phyloP scores from a whole-genome alignment of 2,113 vertebrate genomes.

The Sinocyclocheilus anophthalmus region DNA sequence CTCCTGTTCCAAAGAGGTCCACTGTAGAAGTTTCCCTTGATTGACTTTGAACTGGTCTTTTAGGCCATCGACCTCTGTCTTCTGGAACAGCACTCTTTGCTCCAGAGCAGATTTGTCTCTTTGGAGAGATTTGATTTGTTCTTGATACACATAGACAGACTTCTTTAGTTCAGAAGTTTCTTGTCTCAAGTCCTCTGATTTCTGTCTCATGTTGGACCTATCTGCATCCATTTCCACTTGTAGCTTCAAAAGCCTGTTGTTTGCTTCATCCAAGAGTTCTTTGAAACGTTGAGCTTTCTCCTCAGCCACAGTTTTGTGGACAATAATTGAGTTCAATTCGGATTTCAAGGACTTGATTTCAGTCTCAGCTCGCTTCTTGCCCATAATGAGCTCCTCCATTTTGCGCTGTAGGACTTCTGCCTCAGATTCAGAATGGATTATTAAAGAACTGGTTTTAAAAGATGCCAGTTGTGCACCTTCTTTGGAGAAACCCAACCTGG shows the following conservation, averaged over 20 bases:
- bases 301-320: conserved; percentile 82
- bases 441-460: conserved; percentile 34
- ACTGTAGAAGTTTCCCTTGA: conserved; percentile 73
- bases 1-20: conserved; percentile 73
- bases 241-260: conserved; percentile 78
- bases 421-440: conserved; percentile 55
- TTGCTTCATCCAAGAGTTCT: conserved; percentile 85
- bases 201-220: conserved; percentile 74
- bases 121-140: conserved; percentile 84
- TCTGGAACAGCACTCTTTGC: conserved; percentile 73
- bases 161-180: conserved; percentile 81
- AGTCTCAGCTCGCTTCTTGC: conserved; percentile 83
- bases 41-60: conserved; percentile 76
- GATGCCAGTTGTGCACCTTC: conserved; percentile 65
- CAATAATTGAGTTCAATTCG: conserved; percentile 75
- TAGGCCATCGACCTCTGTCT: conserved; percentile 74
- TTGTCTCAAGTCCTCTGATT: conserved; percentile 82
- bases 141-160: conserved; percentile 79
- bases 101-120: conserved; percentile 81
- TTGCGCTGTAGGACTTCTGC: conserved; percentile 76
- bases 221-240: conserved; percentile 84
- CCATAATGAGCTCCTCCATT: conserved; percentile 75
- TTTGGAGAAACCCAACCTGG: conserved; percentile 59
- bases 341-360: conserved; percentile 80
- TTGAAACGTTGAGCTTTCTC: conserved; percentile 86